Evolutionary conservation across 2,797 vertebrate species (phyloP).

Genomic region (Enteromius trimaculatus): DNA sequence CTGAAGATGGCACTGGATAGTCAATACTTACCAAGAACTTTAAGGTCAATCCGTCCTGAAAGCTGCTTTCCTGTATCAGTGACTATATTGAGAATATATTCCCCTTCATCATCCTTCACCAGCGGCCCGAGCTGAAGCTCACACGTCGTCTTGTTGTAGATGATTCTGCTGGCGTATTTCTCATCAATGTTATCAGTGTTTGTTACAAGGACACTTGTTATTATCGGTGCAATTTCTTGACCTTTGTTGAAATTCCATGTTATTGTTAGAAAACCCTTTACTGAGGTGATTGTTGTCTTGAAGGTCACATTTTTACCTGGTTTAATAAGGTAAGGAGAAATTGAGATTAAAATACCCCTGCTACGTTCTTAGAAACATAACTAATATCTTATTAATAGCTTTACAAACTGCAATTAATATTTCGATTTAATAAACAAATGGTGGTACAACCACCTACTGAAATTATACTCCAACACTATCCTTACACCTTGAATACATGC

Average conservation of each 20-base stretch:
- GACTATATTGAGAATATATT: conserved; percentile 6
- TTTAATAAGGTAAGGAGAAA: neutral
- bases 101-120: conserved; percentile 2
- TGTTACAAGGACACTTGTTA: accelerated
- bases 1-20: neutral
- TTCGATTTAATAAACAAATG: neutral
- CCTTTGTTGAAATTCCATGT: conserved; percentile 1
- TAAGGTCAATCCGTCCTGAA: neutral
- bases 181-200: accelerated
- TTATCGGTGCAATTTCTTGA: accelerated
- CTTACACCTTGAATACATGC: neutral
- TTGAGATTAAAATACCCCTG: neutral
- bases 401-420: too few species aligned
- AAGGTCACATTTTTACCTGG: conserved; percentile 47
- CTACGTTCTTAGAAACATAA: neutral
- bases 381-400: neutral
- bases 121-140: conserved; percentile 27
- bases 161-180: neutral
- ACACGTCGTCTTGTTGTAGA: neutral
- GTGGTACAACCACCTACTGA: neutral
- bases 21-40: conserved; percentile 54
- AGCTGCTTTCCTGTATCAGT: accelerated
- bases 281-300: conserved; percentile 1
- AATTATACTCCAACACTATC: neutral
- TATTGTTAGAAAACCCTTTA: accelerated